A percentile compares a stretch with the other conserved stretches of the same genome.
These are phyloP conservation scores for Melieria picta DNA, from an alignment of 2,888 invertebrate genomes.

Conservation along the genomic window DNA sequence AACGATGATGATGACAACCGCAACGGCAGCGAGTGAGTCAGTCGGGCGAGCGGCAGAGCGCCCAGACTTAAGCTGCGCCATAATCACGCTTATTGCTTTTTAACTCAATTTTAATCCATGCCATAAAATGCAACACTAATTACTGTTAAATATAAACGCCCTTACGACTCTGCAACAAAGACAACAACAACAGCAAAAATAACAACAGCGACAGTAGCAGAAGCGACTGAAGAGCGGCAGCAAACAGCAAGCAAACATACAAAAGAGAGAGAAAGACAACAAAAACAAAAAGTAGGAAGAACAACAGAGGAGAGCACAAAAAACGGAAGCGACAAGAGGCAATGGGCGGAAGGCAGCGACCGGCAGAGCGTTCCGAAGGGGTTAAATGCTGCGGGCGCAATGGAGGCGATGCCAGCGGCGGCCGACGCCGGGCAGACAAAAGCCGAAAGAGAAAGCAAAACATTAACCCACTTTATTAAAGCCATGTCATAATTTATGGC, in stretches of 20 bases:
- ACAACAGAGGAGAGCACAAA: background rate
- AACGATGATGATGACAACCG: constrained; percentile 1
- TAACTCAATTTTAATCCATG: constrained; percentile 37
- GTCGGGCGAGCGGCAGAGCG: too few relatives aligned
- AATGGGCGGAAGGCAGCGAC: background rate
- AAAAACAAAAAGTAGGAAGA: constrained; percentile 13
- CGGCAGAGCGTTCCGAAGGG: too few relatives aligned
- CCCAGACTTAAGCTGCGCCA: constrained; percentile 21
- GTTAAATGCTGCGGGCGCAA: background rate
- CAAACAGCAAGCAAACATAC: constrained; percentile 12
- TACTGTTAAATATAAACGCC: constrained; percentile 31
- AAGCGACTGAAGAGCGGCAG: constrained; percentile 8
- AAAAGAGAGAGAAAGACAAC: background rate
- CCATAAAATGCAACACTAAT: constrained; percentile 37
- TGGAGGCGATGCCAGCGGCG: background rate
- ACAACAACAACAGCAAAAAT: constrained; percentile 23
- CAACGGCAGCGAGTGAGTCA: background rate
- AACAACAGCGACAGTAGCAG: constrained; percentile 8
- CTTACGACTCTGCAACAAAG: constrained; percentile 2
- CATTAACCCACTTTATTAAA: constrained; percentile 59
- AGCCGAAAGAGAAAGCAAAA: constrained; percentile 33
- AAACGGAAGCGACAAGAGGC: background rate
- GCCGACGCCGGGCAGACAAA: background rate
- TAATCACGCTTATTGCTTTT: constrained; percentile 37
- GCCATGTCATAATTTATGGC: constrained; percentile 55